phyloP scores from a whole-genome alignment of 2,888 invertebrate species.

The Papilio demoleus region DNA sequence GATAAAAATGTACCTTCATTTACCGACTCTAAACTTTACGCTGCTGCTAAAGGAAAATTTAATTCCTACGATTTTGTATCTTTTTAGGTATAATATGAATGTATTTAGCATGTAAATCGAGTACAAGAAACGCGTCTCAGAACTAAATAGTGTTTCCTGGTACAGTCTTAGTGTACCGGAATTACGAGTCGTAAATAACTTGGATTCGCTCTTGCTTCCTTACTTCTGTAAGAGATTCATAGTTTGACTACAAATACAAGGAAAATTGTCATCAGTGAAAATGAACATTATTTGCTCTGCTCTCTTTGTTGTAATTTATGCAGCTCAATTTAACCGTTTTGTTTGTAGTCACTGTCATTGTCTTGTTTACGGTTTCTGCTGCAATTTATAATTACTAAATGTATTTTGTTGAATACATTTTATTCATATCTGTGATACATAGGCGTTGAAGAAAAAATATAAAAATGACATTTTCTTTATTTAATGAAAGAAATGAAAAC shows the following conservation, averaged over 20 bases:
- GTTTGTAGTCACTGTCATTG: slow-evolving; percentile 1
- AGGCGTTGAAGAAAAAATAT: not conserved
- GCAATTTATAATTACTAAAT: not conserved
- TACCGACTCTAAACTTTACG: slow-evolving; percentile 37
- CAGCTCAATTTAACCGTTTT: slow-evolving; percentile 5
- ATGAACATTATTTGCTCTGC: slow-evolving; percentile 47
- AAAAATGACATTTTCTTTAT: not conserved
- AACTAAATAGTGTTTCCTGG: slow-evolving; percentile 66
- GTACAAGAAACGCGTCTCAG: slow-evolving; percentile 51
- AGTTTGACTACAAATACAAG: slow-evolving; percentile 50
- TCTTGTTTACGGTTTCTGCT: slow-evolving; percentile 1
- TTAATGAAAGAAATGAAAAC: too few species aligned
- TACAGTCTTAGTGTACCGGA: slow-evolving; percentile 66
- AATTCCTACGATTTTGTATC: not conserved
- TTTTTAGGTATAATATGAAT: slow-evolving; percentile 33
- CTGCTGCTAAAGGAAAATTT: slow-evolving; percentile 21
- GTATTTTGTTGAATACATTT: not conserved
- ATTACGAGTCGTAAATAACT: slow-evolving; percentile 76
- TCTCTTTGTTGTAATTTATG: slow-evolving; percentile 14
- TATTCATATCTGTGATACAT: not conserved
- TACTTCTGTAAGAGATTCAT: slow-evolving; percentile 61
- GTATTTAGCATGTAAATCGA: slow-evolving; percentile 42
- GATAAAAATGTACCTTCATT: slow-evolving; percentile 71
- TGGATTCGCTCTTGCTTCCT: slow-evolving; percentile 70
- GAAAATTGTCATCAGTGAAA: slow-evolving; percentile 57